Conservation (phyloP, 2,797 vertebrate species). For the Parauchenoglanis punctatus region DNA sequence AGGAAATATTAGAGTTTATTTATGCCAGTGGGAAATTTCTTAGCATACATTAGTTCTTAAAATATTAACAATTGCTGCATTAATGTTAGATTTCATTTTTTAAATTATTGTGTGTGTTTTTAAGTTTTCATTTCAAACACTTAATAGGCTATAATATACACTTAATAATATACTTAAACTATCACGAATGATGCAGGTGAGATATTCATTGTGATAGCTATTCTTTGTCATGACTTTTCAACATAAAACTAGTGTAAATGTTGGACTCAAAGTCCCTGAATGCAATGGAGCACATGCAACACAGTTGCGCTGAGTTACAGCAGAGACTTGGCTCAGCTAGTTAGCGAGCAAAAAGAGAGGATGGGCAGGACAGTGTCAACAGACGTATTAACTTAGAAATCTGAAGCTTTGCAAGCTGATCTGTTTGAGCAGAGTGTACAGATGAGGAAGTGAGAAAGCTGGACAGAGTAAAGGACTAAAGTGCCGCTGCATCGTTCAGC, state of each 20-base stretch:
- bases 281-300: background rate
- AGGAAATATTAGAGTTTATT: background rate
- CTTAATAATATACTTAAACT: background rate
- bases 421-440: background rate
- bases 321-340: background rate
- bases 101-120: background rate
- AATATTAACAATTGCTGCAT: background rate
- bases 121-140: background rate
- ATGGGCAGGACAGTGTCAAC: no score
- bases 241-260: background rate
- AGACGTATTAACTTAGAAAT: background rate
- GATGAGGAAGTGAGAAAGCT: background rate
- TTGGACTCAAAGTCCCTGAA: background rate
- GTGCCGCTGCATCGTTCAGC: background rate
- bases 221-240: background rate
- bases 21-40: background rate
- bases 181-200: background rate
- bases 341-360: background rate
- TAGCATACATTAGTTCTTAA: background rate
- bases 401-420: background rate
- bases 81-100: background rate
- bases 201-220: background rate
- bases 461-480: background rate
- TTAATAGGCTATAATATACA: background rate
- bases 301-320: background rate